Evolutionary conservation across 2,888 invertebrate species (phyloP).

Genomic region (Lutraria lutraria): DNA sequence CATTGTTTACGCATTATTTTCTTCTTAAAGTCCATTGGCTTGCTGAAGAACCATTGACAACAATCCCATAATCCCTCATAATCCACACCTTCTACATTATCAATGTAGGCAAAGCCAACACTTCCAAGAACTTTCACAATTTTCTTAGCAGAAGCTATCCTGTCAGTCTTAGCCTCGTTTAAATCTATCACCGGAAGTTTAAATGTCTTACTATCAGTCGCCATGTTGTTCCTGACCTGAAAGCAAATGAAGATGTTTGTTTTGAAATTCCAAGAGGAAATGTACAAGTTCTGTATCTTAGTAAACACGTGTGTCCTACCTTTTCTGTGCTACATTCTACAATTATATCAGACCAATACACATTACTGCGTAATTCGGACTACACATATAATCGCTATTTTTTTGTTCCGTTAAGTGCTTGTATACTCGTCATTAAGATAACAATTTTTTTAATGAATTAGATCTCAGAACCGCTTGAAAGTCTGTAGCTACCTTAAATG

Average conservation of each 20-base stretch:
- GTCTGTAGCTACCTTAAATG: too few relatives aligned
- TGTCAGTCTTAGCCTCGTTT: conserved; percentile 57
- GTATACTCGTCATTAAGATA: too few relatives aligned
- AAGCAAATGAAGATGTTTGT: background rate
- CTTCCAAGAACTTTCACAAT: conserved; percentile 74
- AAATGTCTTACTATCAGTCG: background rate
- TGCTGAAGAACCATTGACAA: conserved; percentile 74
- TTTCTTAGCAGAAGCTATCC: conserved; percentile 65
- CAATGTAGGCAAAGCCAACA: conserved; percentile 76
- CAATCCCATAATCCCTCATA: conserved; percentile 68
- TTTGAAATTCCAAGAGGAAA: too few relatives aligned
- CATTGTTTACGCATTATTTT: conserved; percentile 72
- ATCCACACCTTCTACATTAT: conserved; percentile 74
- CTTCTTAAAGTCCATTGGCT: conserved; percentile 66
- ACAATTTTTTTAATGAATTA: too few relatives aligned
- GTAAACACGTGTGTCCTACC: too few relatives aligned
- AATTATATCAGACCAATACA: too few relatives aligned
- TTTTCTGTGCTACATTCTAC: too few relatives aligned
- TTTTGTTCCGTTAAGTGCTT: too few relatives aligned
- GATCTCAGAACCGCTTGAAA: too few relatives aligned
- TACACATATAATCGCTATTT: too few relatives aligned
- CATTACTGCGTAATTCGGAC: too few relatives aligned
- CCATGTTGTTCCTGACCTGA: background rate
- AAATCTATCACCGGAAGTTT: conserved; percentile 74
- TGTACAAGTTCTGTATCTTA: too few relatives aligned